Evolutionary conservation across 2,113 vertebrate species (phyloP), one percentile per base, ranked within the genome.

Genomic region (Pipa parva): DNA sequence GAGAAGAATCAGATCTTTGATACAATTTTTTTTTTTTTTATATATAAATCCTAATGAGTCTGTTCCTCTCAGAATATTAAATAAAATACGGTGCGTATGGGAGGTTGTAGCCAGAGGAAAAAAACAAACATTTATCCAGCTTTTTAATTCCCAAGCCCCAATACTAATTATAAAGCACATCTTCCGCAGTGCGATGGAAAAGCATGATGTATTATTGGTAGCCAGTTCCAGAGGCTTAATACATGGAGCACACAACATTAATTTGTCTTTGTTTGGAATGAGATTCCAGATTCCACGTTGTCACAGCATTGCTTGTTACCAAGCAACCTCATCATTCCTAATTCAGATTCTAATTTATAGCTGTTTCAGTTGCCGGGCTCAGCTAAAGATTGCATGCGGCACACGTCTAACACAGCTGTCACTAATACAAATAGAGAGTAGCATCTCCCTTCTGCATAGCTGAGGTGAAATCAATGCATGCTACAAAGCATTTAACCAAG

Each of bases 291-390:
- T 51, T 21, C 22, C 33, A 59, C 51, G n/a, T 37, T 29, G 39
- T 28, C 56, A 37, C 18, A 42, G 45, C 52, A 36, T 58, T 27
- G 46, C 46, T 58, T 51, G 65, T 60, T 68, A 39, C 65, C 33
- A 36, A 31, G 65, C 56, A 68, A 68, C 65, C 45, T 17, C 56
- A 59, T 59, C 63, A 39, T 54, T 45, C 48, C 51, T 59, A 59
- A 68, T 60, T 56, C 29, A 68, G 33, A 59, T 60, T 49, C 18
- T 49, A 49, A 51, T 59, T 55, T 29, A 60, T 59, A 52, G 56
- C 45, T 11, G 13, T 37, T 31, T 36, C 65, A 39, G 65, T 29
- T 42, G 20, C 37, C 29, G 51, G 26, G 11, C 55, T 28, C 45
- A 22, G 17, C 22, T 21, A 1, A 17, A n/a, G 27, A 28, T 31